Percentiles rank a stretch among this genome's conserved stretches.
Evolutionary conservation across 2,888 invertebrate species (phyloP).

Genomic region (Eucriotettix oculatus): DNA sequence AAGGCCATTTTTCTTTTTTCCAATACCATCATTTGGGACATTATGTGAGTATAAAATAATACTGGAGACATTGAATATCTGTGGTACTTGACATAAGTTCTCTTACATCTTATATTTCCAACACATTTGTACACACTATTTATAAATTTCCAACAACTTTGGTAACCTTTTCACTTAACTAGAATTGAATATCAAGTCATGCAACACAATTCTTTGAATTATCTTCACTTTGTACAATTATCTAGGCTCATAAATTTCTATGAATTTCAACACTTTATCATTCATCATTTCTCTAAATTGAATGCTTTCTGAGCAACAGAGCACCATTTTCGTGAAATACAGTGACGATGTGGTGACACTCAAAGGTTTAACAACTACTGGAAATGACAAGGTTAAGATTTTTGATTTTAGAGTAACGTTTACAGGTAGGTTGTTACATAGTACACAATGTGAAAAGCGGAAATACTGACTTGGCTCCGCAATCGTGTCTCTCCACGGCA

Average conservation of each 20-base stretch:
- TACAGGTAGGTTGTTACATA: slow-evolving; percentile 4
- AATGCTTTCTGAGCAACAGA: slow-evolving; percentile 1
- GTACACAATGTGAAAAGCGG: slow-evolving; percentile 5
- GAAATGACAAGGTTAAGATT: slow-evolving; percentile 1
- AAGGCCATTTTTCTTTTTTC: slow-evolving; percentile 1
- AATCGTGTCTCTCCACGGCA: slow-evolving; percentile 5
- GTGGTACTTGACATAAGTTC: slow-evolving; percentile 2
- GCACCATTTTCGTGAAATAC: slow-evolving; percentile 6
- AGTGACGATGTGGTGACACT: neutral
- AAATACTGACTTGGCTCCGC: slow-evolving; percentile 4
- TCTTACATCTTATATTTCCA: slow-evolving; percentile 1
- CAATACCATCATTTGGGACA: slow-evolving; percentile 1
- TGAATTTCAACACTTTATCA: neutral
- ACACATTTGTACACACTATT: slow-evolving; percentile 6
- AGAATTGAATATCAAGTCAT: slow-evolving; percentile 7
- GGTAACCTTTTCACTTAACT: slow-evolving; percentile 11
- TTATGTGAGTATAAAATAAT: slow-evolving; percentile 7
- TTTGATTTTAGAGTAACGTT: neutral
- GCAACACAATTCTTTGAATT: slow-evolving; percentile 1
- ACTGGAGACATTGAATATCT: slow-evolving; percentile 6
- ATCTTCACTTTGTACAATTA: slow-evolving; percentile 2
- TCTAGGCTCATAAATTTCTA: slow-evolving; percentile 1
- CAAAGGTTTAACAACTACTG: neutral
- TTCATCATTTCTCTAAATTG: neutral
- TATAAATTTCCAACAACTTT: slow-evolving; percentile 4